These are phyloP conservation scores for Criorhina ranunculi DNA, from an alignment of 2,888 invertebrate species.

Conservation along the genomic window DNA sequence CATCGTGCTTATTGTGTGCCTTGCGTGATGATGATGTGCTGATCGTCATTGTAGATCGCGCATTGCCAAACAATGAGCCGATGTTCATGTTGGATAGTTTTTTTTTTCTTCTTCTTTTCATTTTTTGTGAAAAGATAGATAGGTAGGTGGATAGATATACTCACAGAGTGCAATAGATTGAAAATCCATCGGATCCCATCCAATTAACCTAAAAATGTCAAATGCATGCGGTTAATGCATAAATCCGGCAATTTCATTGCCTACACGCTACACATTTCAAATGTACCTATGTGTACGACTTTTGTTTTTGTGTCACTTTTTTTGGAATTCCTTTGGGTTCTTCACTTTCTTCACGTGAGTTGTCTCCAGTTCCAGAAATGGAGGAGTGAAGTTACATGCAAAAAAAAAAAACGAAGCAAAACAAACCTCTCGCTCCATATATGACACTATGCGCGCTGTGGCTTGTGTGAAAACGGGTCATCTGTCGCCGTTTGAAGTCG, in stretches of 20 bases:
- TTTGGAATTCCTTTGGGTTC: conserved; percentile 25
- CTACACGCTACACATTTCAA: conserved; percentile 44
- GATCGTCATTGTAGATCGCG: conserved; percentile 55
- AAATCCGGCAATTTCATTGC: conserved; percentile 73
- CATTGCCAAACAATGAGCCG: conserved; percentile 71
- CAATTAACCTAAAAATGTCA: conserved; percentile 77
- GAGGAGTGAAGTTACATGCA: conserved; percentile 2
- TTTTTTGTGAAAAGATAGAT: conserved; percentile 6
- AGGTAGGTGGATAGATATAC: conserved; percentile 38
- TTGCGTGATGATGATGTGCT: conserved; percentile 68
- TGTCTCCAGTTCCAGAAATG: conserved; percentile 30
- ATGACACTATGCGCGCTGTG: conserved; percentile 47
- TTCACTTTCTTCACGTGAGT: conserved; percentile 21
- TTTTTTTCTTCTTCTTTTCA: conserved; percentile 17
- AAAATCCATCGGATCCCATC: conserved; percentile 75
- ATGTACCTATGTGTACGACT: conserved; percentile 20
- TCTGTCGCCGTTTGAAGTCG: conserved; percentile 46
- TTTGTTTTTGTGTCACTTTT: conserved; percentile 35
- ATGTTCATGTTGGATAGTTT: conserved; percentile 61
- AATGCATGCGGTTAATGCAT: conserved; percentile 74
- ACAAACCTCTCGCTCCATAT: conserved; percentile 67
- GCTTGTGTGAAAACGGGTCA: conserved; percentile 63
- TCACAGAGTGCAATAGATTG: conserved; percentile 52
- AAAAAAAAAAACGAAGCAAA: conserved; percentile 1
- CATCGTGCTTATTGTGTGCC: conserved; percentile 48